Evolutionary conservation across 1,140 invertebrate genomes (phyloP).

Genomic region (Parasteatoda tepidariorum): DNA sequence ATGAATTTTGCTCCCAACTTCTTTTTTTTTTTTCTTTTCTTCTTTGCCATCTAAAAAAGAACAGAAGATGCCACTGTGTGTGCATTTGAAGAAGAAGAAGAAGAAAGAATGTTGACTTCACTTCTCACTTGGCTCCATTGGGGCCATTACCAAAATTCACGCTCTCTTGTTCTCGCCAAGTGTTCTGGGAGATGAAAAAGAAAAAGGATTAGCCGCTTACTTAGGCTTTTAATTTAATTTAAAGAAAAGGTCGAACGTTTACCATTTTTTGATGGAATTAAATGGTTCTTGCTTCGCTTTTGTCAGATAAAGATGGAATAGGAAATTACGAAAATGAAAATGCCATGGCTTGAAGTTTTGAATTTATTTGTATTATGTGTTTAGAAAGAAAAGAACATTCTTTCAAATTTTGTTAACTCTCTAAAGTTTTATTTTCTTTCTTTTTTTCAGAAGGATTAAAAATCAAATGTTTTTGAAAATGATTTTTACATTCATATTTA

Average conservation of each 20-base stretch:
- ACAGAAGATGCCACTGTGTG: conserved; percentile 29
- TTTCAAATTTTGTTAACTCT: no score
- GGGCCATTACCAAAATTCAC: conserved; percentile 32
- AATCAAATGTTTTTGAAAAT: no score
- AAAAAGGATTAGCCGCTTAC: not conserved
- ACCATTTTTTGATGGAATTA: no score
- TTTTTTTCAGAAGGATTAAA: no score
- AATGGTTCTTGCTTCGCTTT: no score
- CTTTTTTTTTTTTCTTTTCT: conserved; percentile 25
- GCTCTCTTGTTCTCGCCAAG: not conserved
- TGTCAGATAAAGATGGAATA: no score
- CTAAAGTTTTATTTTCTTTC: no score
- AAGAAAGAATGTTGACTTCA: conserved; percentile 32
- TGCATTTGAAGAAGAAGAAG: conserved; percentile 42
- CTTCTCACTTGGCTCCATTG: conserved; percentile 26
- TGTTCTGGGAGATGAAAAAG: not conserved
- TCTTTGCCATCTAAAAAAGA: conserved; percentile 22
- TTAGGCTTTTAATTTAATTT: conserved; percentile 18
- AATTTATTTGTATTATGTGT: no score
- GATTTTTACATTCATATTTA: no score
- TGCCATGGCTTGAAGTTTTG: no score
- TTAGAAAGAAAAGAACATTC: no score
- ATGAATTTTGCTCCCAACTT: conserved; percentile 56
- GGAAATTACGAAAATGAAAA: no score
- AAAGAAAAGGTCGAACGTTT: not conserved